Evolutionary conservation across 2,888 invertebrate genomes (phyloP), one percentile per base, ranked within the genome.

Genomic region (Saturnia japonica): DNA sequence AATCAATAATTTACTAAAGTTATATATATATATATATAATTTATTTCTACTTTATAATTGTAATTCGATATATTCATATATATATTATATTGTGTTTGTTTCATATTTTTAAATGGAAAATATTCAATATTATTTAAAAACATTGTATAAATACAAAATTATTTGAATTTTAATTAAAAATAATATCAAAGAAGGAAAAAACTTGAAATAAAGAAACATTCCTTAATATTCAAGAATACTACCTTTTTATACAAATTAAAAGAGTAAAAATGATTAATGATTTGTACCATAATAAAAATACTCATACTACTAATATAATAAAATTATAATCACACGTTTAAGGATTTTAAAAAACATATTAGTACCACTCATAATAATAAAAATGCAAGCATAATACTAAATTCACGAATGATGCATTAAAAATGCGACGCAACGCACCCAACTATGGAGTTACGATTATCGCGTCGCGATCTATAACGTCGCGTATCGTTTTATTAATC

Each of bases 401-500:
- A 68, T 54, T 54, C 68, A 69, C 67, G 57, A 57, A 72, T 42
- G 57, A 67, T 60, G 73, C 76, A 78, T 80, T 78, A 78, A 78
- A 76, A 80, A 82, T 74, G 74, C 78, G 72, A 78, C 77, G 82
- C 81, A 80, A 77, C 79, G 77, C 77, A 77, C 78, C 76, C 82
- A 88, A 84, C 83, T 80, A 84, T 82, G 81, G 83, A 86, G 85
- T 85, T 85, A 81, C 83, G 85, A 87, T 87, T 85, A 91, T 90
- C 90, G 82, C 78, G 71, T 74, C 82, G 87, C 90, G 89, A 90
- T 91, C 91, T 91, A 85, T 89, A 91, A 90, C 88, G 88, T 88
- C 86, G 85, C 84, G 78, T 88, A 90, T 91, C 88, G 87, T 84
- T 87, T 89, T 90, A 90, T 91, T 90, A 91, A 89, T 90, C 88